A percentile compares a stretch with the other conserved stretches of the same genome.
Evolutionary conservation across 1,140 invertebrate species (phyloP).

Genomic region (Zaprionus lachaisei): DNA sequence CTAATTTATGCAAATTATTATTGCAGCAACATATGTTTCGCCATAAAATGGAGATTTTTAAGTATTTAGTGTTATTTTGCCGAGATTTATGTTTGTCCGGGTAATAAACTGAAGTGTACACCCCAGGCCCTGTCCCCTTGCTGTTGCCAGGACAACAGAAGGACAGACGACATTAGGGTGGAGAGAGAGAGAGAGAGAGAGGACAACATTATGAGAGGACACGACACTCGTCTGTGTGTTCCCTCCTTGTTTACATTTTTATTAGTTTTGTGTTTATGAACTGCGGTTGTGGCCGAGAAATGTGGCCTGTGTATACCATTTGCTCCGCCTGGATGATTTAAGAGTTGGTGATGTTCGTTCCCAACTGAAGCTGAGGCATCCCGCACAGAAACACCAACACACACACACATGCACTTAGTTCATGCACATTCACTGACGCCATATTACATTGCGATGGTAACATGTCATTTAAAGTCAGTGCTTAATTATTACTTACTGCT

Average conservation of each 20-base stretch:
- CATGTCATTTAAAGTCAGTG: neutral
- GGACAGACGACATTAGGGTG: conserved; percentile 2
- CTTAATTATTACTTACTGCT: conserved; percentile 2
- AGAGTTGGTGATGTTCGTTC: conserved; percentile 17
- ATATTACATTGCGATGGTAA: conserved; percentile 14
- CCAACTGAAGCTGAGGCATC: conserved; percentile 17
- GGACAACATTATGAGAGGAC: neutral
- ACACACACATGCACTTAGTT: neutral
- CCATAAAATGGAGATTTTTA: conserved; percentile 82
- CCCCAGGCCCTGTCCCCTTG: conserved; percentile 19
- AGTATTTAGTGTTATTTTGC: conserved; percentile 80
- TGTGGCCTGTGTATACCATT: conserved; percentile 33
- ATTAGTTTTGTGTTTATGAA: conserved; percentile 76
- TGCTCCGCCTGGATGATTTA: conserved; percentile 48
- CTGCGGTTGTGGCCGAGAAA: conserved; percentile 49
- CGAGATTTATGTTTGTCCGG: conserved; percentile 67
- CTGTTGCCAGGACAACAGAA: conserved; percentile 35
- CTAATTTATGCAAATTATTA: conserved; percentile 84
- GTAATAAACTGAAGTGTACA: conserved; percentile 68
- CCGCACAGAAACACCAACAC: neutral
- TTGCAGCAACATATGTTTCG: conserved; percentile 78
- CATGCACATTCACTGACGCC: neutral
- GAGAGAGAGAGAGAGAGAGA: neutral
- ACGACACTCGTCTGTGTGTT: conserved; percentile 30
- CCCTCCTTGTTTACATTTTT: conserved; percentile 72